Evolutionary conservation across 1,140 invertebrate species (phyloP), one percentile per base, ranked within the genome.

Genomic region (Drosophila rufa): DNA sequence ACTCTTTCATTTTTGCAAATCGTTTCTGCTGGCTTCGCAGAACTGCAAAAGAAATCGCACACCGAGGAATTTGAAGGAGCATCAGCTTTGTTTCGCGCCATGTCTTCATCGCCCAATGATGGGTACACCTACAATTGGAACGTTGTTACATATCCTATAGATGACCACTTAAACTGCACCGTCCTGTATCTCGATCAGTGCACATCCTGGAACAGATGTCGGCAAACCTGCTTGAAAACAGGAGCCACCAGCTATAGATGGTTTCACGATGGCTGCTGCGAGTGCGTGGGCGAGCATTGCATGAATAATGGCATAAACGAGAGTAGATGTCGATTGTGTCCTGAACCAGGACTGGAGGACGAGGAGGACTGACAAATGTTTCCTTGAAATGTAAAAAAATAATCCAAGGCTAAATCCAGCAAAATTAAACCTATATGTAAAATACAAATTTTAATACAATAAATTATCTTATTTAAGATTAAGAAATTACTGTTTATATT

Each of bases 191-290:
- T 98, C 95, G 95, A 96, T 12, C 95, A 97, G 82, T 99, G 98
- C 92, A 96, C 97, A 94, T 97, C 97, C 4, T 96, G 96, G 94
- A 95, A 96, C 82, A 98, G 98, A 92, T 99, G 90, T 46, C 50
- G 81, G 1, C 78, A 90, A 51, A 86, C 79, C 19, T 92, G 90
- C 36, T 57, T 87, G 7, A 75, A 76, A 22, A 85, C 82, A 42
- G 90, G 90, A 58, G 90, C 90, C 19, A 71, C 70, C 6, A 92
- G 90, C 55, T 92, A 83, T 42, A 77, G 98, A 85, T 98, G 97
- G 97, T 99, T 99, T 93, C 97, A 98, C 91, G 97, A 98, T 92
- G 98, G 97, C 2, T 99, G 98, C 85, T 99, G 98, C 93, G 96
- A 99, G 92, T 99, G 98, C 93, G 95, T 99, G 68, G 97, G 98